Evolutionary conservation across 2,797 vertebrate genomes (phyloP).

Genomic region (Cuniculus paca): DNA sequence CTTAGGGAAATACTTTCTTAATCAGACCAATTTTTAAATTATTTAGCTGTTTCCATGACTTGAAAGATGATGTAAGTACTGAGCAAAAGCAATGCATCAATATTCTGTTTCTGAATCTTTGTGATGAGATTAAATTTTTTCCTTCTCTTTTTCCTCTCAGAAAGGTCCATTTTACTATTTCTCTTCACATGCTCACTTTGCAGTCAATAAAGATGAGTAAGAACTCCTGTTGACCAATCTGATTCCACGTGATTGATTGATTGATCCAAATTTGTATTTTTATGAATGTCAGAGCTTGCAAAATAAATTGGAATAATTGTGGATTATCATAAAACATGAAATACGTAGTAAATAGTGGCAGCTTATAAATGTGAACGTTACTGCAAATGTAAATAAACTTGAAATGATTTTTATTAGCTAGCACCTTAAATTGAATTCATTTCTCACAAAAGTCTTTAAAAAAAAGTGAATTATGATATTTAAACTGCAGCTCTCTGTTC

Average conservation of each 20-base stretch:
- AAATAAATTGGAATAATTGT: conserved; percentile 52
- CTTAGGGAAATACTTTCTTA: background rate
- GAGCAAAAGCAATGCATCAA: background rate
- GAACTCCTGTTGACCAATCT: background rate
- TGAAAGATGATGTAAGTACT: background rate
- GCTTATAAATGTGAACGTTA: conserved; percentile 39
- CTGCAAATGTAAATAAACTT: conserved; percentile 32
- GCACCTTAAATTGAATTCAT: conserved; percentile 36
- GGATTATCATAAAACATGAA: background rate
- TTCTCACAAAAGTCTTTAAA: conserved; percentile 53
- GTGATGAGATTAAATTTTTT: background rate
- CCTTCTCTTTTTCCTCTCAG: background rate
- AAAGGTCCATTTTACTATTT: background rate
- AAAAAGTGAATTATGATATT: conserved; percentile 25
- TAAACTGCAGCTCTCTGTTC: background rate
- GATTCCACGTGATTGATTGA: background rate
- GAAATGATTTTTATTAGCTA: background rate
- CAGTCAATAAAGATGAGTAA: conserved; percentile 1
- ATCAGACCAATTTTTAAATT: conserved; percentile 7
- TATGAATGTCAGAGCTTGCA: background rate
- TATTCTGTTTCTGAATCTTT: conserved; percentile 15
- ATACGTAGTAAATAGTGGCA: background rate
- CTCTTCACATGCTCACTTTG: background rate
- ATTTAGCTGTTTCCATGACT: background rate
- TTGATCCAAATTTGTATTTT: conserved; percentile 21